phyloP scores from a whole-genome alignment of 1,140 invertebrate species.

The Drosophila leontia region DNA sequence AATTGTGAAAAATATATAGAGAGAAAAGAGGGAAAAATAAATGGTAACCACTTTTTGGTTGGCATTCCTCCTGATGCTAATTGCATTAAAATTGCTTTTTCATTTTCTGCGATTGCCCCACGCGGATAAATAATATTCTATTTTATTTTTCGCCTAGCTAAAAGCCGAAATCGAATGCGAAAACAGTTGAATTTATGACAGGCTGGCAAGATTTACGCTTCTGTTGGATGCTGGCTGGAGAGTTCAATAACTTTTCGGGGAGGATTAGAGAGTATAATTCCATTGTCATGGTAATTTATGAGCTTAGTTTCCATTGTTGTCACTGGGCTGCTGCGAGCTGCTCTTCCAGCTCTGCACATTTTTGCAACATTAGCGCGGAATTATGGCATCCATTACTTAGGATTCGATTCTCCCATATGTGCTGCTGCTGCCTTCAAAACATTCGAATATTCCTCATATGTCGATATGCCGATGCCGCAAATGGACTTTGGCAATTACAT shows the following conservation, averaged over 20 bases:
- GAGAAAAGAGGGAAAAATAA: background rate
- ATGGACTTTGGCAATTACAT: constrained; percentile 58
- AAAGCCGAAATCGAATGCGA: constrained; percentile 56
- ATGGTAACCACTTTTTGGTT: constrained; percentile 10
- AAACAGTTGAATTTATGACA: constrained; percentile 58
- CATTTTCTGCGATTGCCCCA: constrained; percentile 23
- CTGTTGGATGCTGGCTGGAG: constrained; percentile 17
- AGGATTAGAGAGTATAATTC: constrained; percentile 60
- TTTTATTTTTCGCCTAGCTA: constrained; percentile 31
- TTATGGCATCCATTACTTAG: constrained; percentile 49
- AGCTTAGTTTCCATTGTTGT: constrained; percentile 61
- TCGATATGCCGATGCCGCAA: constrained; percentile 25
- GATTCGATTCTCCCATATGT: constrained; percentile 58
- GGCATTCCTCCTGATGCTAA: constrained; percentile 28
- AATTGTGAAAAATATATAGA: constrained; percentile 21
- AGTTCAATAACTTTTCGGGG: constrained; percentile 63
- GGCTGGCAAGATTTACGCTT: constrained; percentile 53
- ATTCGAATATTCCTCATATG: constrained; percentile 26
- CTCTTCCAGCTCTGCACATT: constrained; percentile 44
- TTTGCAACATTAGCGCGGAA: constrained; percentile 59
- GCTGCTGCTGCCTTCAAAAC: constrained; percentile 21
- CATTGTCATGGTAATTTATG: constrained; percentile 65
- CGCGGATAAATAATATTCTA: constrained; percentile 53
- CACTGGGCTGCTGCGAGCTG: constrained; percentile 12
- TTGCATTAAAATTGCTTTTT: constrained; percentile 58